Conservation (phyloP, 1,140 invertebrate species). For the Oscheius sp. region DNA sequence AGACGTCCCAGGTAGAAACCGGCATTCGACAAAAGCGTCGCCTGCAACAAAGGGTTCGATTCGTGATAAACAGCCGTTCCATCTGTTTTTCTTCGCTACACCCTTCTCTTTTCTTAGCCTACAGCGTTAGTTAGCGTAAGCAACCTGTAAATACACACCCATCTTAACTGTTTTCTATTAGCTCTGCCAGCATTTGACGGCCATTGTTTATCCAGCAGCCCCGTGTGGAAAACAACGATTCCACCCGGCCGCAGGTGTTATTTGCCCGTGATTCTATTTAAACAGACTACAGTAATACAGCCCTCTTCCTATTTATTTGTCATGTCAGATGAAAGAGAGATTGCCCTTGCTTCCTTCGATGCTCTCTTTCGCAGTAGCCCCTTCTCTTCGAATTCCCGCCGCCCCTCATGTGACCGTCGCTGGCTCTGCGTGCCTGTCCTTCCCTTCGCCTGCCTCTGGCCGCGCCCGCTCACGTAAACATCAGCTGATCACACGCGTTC, state of each 20-base stretch:
- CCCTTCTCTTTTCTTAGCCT: not conserved
- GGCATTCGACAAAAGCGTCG: conserved; percentile 22
- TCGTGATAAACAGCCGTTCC: not conserved
- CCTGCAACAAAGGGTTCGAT: conserved; percentile 4
- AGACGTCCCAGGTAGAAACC: conserved; percentile 32
- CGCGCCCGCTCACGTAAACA: not conserved
- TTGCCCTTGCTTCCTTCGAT: not conserved
- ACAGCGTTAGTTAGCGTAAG: not conserved
- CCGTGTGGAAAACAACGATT: not conserved
- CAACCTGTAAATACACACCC: not conserved
- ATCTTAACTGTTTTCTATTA: not conserved
- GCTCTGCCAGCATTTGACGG: too few species aligned
- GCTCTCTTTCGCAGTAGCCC: not conserved
- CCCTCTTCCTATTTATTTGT: too few species aligned
- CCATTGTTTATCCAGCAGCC: too few species aligned
- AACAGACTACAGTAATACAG: not conserved
- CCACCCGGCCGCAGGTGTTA: not conserved
- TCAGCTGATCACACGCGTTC: not conserved
- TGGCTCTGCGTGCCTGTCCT: not conserved
- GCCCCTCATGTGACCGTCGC: conserved; percentile 1
- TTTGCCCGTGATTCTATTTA: not conserved
- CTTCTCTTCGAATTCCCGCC: not conserved
- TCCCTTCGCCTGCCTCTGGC: not conserved
- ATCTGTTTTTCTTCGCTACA: not conserved
- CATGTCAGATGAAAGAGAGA: too few species aligned